phyloP scores from a whole-genome alignment of 2,888 invertebrate genomes.

The Cetonia aurata region DNA sequence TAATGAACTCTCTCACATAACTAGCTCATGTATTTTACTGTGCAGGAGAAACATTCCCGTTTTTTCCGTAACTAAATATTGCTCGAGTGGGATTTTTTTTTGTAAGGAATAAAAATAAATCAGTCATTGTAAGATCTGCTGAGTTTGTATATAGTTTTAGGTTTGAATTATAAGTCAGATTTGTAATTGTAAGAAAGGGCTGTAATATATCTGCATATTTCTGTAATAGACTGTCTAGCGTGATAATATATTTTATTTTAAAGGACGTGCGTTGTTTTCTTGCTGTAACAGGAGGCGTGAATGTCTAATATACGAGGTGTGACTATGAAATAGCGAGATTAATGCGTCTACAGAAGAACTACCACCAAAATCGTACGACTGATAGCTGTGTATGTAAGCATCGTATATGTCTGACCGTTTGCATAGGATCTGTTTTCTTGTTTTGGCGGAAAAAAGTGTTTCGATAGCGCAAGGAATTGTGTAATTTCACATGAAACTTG shows the following conservation, averaged over 20 bases:
- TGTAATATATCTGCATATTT: slow-evolving; percentile 47
- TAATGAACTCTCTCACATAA: no score
- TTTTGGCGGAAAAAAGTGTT: no score
- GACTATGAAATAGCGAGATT: no score
- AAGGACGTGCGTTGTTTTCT: slow-evolving; percentile 28
- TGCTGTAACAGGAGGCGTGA: not conserved
- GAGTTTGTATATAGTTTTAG: slow-evolving; percentile 42
- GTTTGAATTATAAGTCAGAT: slow-evolving; percentile 39
- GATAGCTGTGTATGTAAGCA: no score
- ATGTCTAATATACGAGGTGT: not conserved
- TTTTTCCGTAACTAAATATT: slow-evolving; percentile 5
- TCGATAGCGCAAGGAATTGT: no score
- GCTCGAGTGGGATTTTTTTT: slow-evolving; percentile 13
- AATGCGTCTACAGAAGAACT: no score
- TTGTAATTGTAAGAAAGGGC: slow-evolving; percentile 44
- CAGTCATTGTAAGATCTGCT: slow-evolving; percentile 32
- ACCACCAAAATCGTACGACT: no score
- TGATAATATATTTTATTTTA: slow-evolving; percentile 49
- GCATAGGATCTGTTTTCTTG: no score
- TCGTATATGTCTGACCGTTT: no score
- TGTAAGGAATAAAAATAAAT: slow-evolving; percentile 1
- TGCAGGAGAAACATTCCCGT: slow-evolving; percentile 13
- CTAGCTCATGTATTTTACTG: not conserved
- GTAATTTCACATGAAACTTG: no score
- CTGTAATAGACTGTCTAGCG: slow-evolving; percentile 47